phyloP scores from a whole-genome alignment of 2,797 vertebrate species.

The Helostoma temminkii region DNA sequence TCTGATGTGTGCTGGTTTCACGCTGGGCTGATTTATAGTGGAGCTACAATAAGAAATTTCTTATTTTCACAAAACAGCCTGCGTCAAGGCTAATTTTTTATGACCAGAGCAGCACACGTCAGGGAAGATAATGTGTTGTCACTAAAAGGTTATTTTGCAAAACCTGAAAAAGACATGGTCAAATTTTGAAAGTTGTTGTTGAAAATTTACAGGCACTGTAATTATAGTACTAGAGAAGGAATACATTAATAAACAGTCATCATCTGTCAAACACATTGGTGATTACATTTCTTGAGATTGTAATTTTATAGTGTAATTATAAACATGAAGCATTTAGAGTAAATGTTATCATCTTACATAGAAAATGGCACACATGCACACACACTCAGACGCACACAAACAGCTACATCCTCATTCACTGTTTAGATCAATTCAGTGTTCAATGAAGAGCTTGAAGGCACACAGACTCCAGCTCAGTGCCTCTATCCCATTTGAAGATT shows the following conservation, averaged over 20 bases:
- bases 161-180: background rate
- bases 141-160: background rate
- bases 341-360: background rate
- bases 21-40: constrained; percentile 23
- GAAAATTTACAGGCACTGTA: background rate
- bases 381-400: too few relatives aligned
- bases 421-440: constrained; percentile 15
- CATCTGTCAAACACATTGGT: constrained; percentile 1
- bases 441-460: constrained; percentile 10
- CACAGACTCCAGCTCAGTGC: constrained; percentile 8
- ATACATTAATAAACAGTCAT: background rate
- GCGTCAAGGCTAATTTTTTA: constrained; percentile 21
- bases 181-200: background rate
- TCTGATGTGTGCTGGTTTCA: constrained; percentile 19
- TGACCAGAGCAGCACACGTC: constrained; percentile 19
- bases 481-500: constrained; percentile 12
- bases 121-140: constrained; percentile 10
- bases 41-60: constrained; percentile 6
- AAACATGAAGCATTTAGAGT: constrained; percentile 8
- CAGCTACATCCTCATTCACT: background rate
- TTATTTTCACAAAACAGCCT: constrained; percentile 43
- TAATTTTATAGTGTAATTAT: constrained; percentile 2
- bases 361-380: background rate
- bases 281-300: constrained; percentile 4
- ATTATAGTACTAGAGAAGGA: background rate